Base-by-base conservation (phyloP, 1,140 invertebrate species). In the Panulirus ornatus region DNA sequence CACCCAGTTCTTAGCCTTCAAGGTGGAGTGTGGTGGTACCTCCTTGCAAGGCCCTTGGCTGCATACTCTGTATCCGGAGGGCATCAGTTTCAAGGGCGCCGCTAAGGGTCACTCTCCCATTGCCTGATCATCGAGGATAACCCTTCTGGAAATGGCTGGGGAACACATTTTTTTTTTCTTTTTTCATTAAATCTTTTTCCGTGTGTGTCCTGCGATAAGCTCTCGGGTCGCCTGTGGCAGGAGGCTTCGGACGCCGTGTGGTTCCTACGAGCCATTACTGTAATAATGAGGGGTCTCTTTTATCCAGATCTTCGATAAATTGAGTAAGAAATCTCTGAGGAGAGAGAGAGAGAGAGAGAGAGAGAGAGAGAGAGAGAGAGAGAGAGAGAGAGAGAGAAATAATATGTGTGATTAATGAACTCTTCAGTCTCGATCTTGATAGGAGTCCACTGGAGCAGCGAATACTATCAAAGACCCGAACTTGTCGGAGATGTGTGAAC, bases 11-110 rank as follows among this genome's bases (percentile, higher is more conserved):
- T 79, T 51, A 79, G 54, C 38, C 73, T 78, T 79, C 73, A 81
- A 40, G 40, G 73, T 71, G 47, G 51, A 88, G 85, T 88, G 75
- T 81, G 75, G 44, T 63, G 71, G 73, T 22, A 16, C 75, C 85
- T 81, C 54, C 47, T 63, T 38, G 36, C 58, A 47, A 36, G 40
- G 36, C 84, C 38, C 40, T 54, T 58, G n/a, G 14, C 47, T 76
- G 75, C 84, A 76, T 63, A 87, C 47, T 66, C 34, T 78, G 71
- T 87, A 87, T 79, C 84, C 54, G 78, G 66, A 87, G 84, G 70
- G 84, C 84, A 87, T 87, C 84, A 87, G 84, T 87, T 87, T 87
- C 84, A 87, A 87, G 84, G 84, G 73, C 75, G 38, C 73, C 73
- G 73, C 84, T 87, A 78, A 87, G 75, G 84, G 73, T 79, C 75